Evolutionary conservation across 2,888 invertebrate species (phyloP).

Genomic region (Mellilla xanthometata): DNA sequence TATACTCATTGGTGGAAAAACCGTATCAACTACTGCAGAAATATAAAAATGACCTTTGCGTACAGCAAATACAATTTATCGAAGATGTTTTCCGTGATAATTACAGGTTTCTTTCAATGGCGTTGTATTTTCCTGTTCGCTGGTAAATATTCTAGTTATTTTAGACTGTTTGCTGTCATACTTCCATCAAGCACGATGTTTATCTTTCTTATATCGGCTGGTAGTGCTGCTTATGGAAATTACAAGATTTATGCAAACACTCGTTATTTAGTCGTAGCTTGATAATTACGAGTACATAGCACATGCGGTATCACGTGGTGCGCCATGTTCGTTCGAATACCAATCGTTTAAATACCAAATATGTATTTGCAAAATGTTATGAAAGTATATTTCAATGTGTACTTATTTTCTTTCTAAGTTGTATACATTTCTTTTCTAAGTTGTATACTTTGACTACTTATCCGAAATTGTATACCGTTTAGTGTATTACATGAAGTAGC

Average conservation of each 20-base stretch:
- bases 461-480: too few relatives aligned
- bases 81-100: conserved; percentile 20
- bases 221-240: conserved; percentile 22
- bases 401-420: too few relatives aligned
- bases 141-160: conserved; percentile 17
- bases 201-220: conserved; percentile 20
- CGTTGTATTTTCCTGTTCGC: conserved; percentile 17
- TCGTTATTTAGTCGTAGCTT: conserved; percentile 15
- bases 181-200: conserved; percentile 14
- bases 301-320: conserved; percentile 16
- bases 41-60: conserved; percentile 12
- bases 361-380: too few relatives aligned
- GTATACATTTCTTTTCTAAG: too few relatives aligned
- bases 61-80: conserved; percentile 4
- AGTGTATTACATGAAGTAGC: too few relatives aligned
- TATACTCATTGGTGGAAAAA: background rate
- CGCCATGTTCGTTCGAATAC: too few relatives aligned
- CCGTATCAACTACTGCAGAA: background rate
- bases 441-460: too few relatives aligned
- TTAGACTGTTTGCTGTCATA: conserved; percentile 21
- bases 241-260: conserved; percentile 16
- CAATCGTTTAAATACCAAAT: too few relatives aligned
- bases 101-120: conserved; percentile 22
- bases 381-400: too few relatives aligned
- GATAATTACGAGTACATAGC: conserved; percentile 16